Evolutionary conservation across 2,113 vertebrate species (phyloP).

Genomic region (Caracal caracal): DNA sequence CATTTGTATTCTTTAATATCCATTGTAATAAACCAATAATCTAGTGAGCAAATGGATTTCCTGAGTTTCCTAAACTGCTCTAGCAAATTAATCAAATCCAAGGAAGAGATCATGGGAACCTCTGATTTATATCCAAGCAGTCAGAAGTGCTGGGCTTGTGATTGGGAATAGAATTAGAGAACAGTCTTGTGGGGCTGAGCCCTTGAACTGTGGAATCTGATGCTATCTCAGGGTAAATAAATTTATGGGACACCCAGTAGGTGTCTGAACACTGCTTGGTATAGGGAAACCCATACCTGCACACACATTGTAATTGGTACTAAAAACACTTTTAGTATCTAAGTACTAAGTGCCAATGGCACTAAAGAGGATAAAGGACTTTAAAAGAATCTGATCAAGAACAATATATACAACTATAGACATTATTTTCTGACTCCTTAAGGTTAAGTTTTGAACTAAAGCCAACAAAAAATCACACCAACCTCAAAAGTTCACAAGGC

Average conservation of each 20-base stretch:
- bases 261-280: neutral
- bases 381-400: neutral
- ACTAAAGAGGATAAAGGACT: neutral
- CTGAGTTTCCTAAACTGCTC: neutral
- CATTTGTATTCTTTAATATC: neutral
- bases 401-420: neutral
- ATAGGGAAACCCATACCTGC: neutral
- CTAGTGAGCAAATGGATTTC: neutral
- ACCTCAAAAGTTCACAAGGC: neutral
- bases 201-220: neutral
- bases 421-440: neutral
- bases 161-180: neutral
- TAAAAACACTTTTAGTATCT: neutral
- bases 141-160: neutral
- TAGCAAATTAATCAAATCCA: neutral
- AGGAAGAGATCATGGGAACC: neutral
- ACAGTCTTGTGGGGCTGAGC: neutral
- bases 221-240: neutral
- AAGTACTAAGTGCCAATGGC: neutral
- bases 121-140: neutral
- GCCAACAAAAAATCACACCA: neutral
- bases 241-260: neutral
- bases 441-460: neutral
- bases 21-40: neutral
- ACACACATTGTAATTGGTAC: neutral